Evolutionary conservation across 2,888 invertebrate species (phyloP), one percentile per base, ranked within the genome.

Genomic region (Pyrrhosoma nymphula): DNA sequence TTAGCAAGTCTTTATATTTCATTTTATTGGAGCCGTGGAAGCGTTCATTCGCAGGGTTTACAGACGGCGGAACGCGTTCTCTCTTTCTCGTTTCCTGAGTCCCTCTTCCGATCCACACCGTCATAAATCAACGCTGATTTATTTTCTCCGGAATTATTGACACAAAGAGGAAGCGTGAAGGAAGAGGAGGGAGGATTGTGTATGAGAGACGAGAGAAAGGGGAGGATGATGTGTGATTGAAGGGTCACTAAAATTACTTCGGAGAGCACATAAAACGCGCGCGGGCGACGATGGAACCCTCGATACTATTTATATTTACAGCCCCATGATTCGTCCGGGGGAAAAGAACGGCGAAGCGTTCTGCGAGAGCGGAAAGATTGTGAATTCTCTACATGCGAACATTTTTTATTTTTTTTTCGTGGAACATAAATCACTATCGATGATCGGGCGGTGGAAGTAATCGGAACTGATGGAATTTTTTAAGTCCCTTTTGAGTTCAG

Each of bases 81-180:
- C 82, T 60, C 88, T 20, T 26, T 23, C 88, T 39, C 69, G 14
- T n/a, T 47, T 30, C 90, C 35, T 20, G 47, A 20, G 20, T 63
- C 35, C 23, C 55, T 56, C 26, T 89, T 23, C 55, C 89, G n/a
- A 26, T 69, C 93, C 26, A 16, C 47, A 16, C 47, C 63, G 47
- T 35, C 69, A 93, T 93, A 93, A 93, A 93, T 93, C 93, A 75
- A 30, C 47, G 55, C n/a, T n/a, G 93, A 93, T 93, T 60, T 93
- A 63, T 93, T 93, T 93, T 93, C 47, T n/a, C 69, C 23, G 26
- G n/a, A 55, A 69, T 69, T 93, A 93, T 93, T 93, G 93, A 93
- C 93, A 47, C 93, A n/a, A 47, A 47, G 69, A 3, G 55, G 89
- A 16, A 88, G 60, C 10, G 88, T 2, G 88, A 20, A 55, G n/a